Conservation (phyloP, 2,888 invertebrate genomes). For the Zygothrica quintamaculata region DNA sequence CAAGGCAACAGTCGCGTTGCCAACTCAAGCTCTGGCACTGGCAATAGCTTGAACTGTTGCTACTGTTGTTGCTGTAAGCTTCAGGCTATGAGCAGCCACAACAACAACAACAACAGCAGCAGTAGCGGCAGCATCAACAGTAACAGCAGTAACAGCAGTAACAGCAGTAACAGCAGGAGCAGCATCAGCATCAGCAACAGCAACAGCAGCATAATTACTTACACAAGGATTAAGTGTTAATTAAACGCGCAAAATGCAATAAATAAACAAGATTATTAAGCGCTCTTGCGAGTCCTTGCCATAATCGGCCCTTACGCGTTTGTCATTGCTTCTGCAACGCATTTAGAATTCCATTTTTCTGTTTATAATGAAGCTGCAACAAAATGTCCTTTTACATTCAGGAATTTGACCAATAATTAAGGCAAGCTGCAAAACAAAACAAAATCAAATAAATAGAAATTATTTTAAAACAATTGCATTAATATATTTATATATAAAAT, state of each 20-base stretch:
- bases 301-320: conserved; percentile 37
- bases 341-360: too few relatives aligned
- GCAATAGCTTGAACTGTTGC: conserved; percentile 11
- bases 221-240: conserved; percentile 81
- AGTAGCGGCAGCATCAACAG: conserved; percentile 47
- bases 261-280: conserved; percentile 84
- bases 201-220: conserved; percentile 71
- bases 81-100: conserved; percentile 34
- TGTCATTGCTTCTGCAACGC: conserved; percentile 20
- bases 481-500: too few relatives aligned
- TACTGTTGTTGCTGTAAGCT: conserved; percentile 11
- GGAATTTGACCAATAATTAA: too few relatives aligned
- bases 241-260: conserved; percentile 86
- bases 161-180: conserved; percentile 52
- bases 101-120: conserved; percentile 52
- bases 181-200: conserved; percentile 48
- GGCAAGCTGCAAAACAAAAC: too few relatives aligned
- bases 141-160: conserved; percentile 47
- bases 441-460: too few relatives aligned
- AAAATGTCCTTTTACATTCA: too few relatives aligned
- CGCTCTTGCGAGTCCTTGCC: conserved; percentile 68
- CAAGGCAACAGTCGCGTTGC: conserved; percentile 46
- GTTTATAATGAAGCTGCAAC: too few relatives aligned
- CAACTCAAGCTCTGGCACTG: conserved; percentile 19
- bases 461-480: too few relatives aligned